phyloP scores from a whole-genome alignment of 2,888 invertebrate genomes.

The Acrobasis consociella region DNA sequence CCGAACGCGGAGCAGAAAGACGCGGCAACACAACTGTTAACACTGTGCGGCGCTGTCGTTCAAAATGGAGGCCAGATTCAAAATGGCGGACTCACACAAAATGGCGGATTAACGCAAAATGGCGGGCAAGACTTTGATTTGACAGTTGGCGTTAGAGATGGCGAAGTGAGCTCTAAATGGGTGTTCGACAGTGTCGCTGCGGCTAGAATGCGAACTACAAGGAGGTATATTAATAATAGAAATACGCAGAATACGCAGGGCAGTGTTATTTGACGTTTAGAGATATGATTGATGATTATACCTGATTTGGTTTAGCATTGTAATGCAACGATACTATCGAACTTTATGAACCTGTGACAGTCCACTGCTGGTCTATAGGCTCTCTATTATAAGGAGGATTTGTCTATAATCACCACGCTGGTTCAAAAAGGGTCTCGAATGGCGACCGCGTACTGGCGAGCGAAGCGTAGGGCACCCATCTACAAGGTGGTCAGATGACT shows the following conservation, averaged over 20 bases:
- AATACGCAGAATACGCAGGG: not conserved
- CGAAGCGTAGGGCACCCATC: too few species aligned
- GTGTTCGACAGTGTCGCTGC: conserved; percentile 70
- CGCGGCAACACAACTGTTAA: conserved; percentile 51
- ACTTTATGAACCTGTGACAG: too few species aligned
- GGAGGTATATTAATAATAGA: conserved; percentile 50
- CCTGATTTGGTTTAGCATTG: too few species aligned
- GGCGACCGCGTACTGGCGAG: too few species aligned
- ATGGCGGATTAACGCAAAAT: conserved; percentile 28
- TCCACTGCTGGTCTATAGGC: too few species aligned
- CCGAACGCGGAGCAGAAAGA: conserved; percentile 49
- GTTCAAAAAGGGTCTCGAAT: too few species aligned
- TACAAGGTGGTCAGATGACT: too few species aligned
- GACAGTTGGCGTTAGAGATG: conserved; percentile 47
- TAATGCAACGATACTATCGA: too few species aligned
- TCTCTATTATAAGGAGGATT: too few species aligned
- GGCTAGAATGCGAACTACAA: conserved; percentile 57
- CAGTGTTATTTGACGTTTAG: not conserved
- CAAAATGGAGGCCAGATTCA: conserved; percentile 9
- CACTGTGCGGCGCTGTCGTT: conserved; percentile 60
- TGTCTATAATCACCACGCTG: too few species aligned
- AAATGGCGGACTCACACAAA: conserved; percentile 29
- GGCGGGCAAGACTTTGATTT: conserved; percentile 44
- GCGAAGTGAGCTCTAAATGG: conserved; percentile 64
- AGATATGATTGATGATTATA: too few species aligned